These are phyloP conservation scores for Drosophila phalerata DNA, from an alignment of 2,888 invertebrate genomes.

Conservation along the genomic window DNA sequence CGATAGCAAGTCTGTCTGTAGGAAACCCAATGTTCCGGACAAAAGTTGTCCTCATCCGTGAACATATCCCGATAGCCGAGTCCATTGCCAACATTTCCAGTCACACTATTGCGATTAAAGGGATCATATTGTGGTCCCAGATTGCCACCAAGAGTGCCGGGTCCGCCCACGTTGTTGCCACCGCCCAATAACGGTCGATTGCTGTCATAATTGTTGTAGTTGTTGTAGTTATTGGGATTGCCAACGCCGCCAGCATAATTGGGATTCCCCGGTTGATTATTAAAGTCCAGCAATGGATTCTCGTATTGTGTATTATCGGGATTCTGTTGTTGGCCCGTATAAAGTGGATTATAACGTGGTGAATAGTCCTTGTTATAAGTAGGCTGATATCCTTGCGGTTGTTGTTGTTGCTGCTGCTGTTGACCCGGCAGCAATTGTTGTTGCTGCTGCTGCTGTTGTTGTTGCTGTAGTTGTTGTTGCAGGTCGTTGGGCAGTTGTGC, in stretches of 20 bases:
- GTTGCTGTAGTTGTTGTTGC: slow-evolving; percentile 46
- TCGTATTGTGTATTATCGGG: slow-evolving; percentile 75
- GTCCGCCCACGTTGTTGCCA: slow-evolving; percentile 47
- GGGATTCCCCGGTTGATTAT: slow-evolving; percentile 59
- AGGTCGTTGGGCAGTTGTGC: slow-evolving; percentile 48
- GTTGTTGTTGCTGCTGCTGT: slow-evolving; percentile 39
- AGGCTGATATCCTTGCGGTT: slow-evolving; percentile 73
- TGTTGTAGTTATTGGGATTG: slow-evolving; percentile 59
- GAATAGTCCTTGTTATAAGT: slow-evolving; percentile 81
- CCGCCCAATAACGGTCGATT: slow-evolving; percentile 50
- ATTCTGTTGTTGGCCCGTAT: slow-evolving; percentile 73
- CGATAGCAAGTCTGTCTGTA: slow-evolving; percentile 94
- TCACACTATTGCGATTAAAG: slow-evolving; percentile 72
- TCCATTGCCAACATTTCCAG: slow-evolving; percentile 29
- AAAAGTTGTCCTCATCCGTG: slow-evolving; percentile 86
- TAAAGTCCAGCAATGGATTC: slow-evolving; percentile 76
- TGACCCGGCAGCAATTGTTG: slow-evolving; percentile 34
- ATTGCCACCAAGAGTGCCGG: slow-evolving; percentile 46
- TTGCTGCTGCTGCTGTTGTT: slow-evolving; percentile 34
- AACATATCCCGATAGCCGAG: slow-evolving; percentile 73
- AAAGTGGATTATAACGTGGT: slow-evolving; percentile 82
- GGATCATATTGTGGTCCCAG: slow-evolving; percentile 77
- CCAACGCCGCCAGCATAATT: slow-evolving; percentile 42
- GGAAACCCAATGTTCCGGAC: slow-evolving; percentile 95
- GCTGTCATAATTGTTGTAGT: slow-evolving; percentile 37